phyloP scores from a whole-genome alignment of 2,113 vertebrate genomes.

The Mormoops blainvillei region DNA sequence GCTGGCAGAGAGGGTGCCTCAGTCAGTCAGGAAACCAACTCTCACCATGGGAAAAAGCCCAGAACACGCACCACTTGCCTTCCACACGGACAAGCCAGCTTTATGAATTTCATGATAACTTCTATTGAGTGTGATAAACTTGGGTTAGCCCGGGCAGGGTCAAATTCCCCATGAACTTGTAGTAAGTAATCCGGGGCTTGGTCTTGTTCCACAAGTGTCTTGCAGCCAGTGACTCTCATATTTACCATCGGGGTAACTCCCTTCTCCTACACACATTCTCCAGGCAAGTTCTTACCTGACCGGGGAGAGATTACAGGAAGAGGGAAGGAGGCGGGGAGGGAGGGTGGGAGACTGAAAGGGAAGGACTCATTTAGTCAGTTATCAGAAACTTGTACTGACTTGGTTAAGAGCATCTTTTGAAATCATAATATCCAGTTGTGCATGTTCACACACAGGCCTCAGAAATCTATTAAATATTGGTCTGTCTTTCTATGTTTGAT shows the following conservation, averaged over 20 bases:
- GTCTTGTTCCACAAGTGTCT: not conserved
- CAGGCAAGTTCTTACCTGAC: slow-evolving; percentile 51
- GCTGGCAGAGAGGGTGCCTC: not conserved
- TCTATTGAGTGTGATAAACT: not conserved
- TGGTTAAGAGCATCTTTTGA: not conserved
- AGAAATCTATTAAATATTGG: not conserved
- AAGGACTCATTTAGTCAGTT: not conserved
- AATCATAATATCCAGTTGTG: not conserved
- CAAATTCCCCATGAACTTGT: not conserved
- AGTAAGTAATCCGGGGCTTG: not conserved
- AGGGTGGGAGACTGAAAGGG: not conserved
- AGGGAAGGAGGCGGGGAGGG: not conserved
- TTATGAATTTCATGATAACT: not conserved
- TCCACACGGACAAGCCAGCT: not conserved
- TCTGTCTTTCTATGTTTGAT: not conserved
- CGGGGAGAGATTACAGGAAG: not conserved
- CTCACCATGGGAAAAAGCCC: not conserved
- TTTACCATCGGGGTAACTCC: not conserved
- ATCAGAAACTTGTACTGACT: slow-evolving; percentile 33
- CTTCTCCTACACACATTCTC: slow-evolving; percentile 1
- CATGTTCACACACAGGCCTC: not conserved
- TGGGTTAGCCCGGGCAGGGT: not conserved
- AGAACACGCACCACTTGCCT: not conserved
- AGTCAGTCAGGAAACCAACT: not conserved
- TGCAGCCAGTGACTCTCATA: not conserved